Base-by-base conservation (phyloP, 2,797 vertebrate genomes). In the Sebastes elongatus region DNA sequence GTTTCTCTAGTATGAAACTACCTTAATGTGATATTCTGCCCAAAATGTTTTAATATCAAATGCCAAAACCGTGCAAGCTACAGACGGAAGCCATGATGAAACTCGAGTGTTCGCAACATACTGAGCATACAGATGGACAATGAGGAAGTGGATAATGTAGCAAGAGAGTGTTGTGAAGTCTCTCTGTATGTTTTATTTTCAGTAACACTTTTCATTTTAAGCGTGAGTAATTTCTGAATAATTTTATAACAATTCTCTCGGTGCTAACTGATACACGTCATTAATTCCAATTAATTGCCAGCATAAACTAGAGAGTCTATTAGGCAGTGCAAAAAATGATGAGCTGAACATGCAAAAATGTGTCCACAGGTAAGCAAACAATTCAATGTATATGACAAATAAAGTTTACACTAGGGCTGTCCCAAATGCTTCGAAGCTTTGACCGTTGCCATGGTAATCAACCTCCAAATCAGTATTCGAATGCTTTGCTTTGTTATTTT, bases 1-100 rank as follows among this genome's bases (percentile, higher is more conserved):
- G 1, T 72, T 76, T 68, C 52, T 87, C 25, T 84, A 64, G 11
- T 53, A 18, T 69, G 27, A 76, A 65, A 64, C 70, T 57, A 70
- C 9, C 59, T 70, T 46, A 9, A 62, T 82, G 60, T 18, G 18
- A 80, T 61, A 20, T 42, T 80, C 28, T 20, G 14, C 14, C 13
- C 38, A 33, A 74, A 74, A n/a, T 56, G 16, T 33, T 70, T 38
- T n/a, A 8, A 4, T 49, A 49, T 65, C 32, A 64, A 53, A 74
- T 35, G 4, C 33, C 32, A 28, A 67, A 65, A 27, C 18, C 0
- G 3, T 46, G 20, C 56, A n/a, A 33, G 16, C n/a, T 46, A 18
- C n/a, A 55, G 55, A 59, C 55, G 23, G 32, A 69, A n/a, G 28
- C 28, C 4, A 1, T 20, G n/a, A 22, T 76, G 23, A 22, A 13